Base-by-base conservation (phyloP, 2,888 invertebrate species). In the Pyrrhia umbra region DNA sequence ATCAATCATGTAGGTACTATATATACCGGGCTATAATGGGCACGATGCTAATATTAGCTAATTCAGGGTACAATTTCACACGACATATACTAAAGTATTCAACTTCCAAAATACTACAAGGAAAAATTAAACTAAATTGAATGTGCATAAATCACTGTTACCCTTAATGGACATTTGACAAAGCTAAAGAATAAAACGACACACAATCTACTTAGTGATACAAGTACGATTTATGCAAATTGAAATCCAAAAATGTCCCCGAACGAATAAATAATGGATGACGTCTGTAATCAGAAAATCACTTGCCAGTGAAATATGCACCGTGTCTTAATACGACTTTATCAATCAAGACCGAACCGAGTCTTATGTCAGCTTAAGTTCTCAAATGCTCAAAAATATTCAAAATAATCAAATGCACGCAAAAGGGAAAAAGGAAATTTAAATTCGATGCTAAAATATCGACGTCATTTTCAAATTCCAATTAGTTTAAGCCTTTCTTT, bases 151-250 rank as follows among this genome's bases (percentile, higher is more conserved):
- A 83, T 80, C 78, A 43, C 27, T 37, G 39, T 42, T 9, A 20
- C 15, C 20, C 23, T 85, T 84, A 85, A 84, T 79, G 79, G 40
- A 63, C 46, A 71, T 69, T 77, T 81, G 72, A 77, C 75, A 82
- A 76, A 60, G 75, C 58, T 68, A 75, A 81, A 80, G 77, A 77
- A 80, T 76, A 83, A 82, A 77, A 69, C 46, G 61, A 39, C 67
- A 47, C 61, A 39, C 82, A 88, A 85, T 85, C 79, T 76, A 43
- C 80, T 86, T 72, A 71, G 59, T 76, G 90, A 90, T 89, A 89
- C 88, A 82, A 70, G 63, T 47, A 67, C 68, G 78, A 86, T 87
- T 83, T 87, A 88, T 83, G 81, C 81, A 84, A 85, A 87, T 86
- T 85, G 80, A 80, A 82, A 79, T 75, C 54, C 62, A 75, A 76